These are phyloP conservation scores for Phortica variegata DNA, from an alignment of 1,140 invertebrate genomes.

Conservation along the genomic window DNA sequence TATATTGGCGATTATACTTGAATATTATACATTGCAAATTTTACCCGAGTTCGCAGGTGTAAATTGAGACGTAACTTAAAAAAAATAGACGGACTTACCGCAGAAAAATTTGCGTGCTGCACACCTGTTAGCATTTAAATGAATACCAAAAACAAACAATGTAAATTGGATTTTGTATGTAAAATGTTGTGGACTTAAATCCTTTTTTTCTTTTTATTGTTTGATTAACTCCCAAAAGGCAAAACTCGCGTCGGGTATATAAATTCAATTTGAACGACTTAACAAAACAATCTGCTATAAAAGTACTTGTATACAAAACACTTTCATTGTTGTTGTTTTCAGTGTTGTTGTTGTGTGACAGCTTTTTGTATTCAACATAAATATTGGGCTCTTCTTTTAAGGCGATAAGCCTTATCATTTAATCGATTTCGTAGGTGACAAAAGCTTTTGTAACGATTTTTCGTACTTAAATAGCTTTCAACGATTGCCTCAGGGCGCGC, in stretches of 20 bases:
- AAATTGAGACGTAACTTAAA: too few species aligned
- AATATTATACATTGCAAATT: too few species aligned
- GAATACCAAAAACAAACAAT: conserved; percentile 33
- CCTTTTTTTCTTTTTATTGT: conserved; percentile 35
- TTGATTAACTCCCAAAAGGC: conserved; percentile 32
- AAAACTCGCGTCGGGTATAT: conserved; percentile 49
- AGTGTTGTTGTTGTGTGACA: not conserved
- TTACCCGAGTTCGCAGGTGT: too few species aligned
- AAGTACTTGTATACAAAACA: not conserved
- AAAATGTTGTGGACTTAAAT: too few species aligned
- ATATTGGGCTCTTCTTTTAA: too few species aligned
- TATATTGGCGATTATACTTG: too few species aligned
- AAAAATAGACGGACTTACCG: too few species aligned
- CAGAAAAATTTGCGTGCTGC: not conserved
- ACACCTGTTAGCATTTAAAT: not conserved
- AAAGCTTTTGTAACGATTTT: conserved; percentile 23
- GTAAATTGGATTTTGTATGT: conserved; percentile 25
- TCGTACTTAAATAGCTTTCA: too few species aligned
- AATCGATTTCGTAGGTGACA: conserved; percentile 52
- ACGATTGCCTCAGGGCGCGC: too few species aligned
- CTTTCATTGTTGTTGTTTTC: not conserved
- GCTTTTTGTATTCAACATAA: conserved; percentile 16
- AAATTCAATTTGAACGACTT: conserved; percentile 42
- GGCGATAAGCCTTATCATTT: conserved; percentile 29
- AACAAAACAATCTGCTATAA: too few species aligned